Evolutionary conservation across 2,113 vertebrate genomes (phyloP).

Genomic region (Paramisgurnus dabryanus): DNA sequence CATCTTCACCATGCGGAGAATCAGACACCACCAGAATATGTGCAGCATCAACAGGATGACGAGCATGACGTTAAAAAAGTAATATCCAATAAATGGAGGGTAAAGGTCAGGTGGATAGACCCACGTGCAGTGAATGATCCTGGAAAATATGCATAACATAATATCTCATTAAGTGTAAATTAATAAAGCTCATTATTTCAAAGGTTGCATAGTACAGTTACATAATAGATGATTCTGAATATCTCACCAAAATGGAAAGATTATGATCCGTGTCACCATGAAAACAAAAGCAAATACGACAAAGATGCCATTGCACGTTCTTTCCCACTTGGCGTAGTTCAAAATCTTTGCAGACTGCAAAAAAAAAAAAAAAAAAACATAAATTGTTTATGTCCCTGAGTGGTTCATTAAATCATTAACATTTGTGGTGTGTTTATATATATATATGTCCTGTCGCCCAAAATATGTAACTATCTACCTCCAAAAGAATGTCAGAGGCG

Average conservation of each 20-base stretch:
- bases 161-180: background rate
- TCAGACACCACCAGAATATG: conserved; percentile 90
- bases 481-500: conserved; percentile 87
- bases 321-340: conserved; percentile 88
- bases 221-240: background rate
- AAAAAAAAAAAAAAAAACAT: conserved; percentile 55
- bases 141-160: conserved; percentile 58
- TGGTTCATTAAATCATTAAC: too few species aligned
- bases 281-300: conserved; percentile 81
- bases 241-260: conserved; percentile 92
- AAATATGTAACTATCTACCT: conserved; percentile 74
- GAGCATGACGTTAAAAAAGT: conserved; percentile 87
- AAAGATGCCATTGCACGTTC: conserved; percentile 83
- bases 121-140: conserved; percentile 89
- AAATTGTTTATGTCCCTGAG: background rate
- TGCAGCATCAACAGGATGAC: conserved; percentile 84
- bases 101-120: conserved; percentile 80
- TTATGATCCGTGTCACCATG: conserved; percentile 83
- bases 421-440: too few species aligned
- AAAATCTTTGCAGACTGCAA: conserved; percentile 90
- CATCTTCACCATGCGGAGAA: conserved; percentile 85
- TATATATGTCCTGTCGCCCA: too few species aligned
- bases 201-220: too few species aligned
- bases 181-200: too few species aligned
- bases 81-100: conserved; percentile 86